phyloP scores from a whole-genome alignment of 1,140 invertebrate species.

The Halictus rubicundus region DNA sequence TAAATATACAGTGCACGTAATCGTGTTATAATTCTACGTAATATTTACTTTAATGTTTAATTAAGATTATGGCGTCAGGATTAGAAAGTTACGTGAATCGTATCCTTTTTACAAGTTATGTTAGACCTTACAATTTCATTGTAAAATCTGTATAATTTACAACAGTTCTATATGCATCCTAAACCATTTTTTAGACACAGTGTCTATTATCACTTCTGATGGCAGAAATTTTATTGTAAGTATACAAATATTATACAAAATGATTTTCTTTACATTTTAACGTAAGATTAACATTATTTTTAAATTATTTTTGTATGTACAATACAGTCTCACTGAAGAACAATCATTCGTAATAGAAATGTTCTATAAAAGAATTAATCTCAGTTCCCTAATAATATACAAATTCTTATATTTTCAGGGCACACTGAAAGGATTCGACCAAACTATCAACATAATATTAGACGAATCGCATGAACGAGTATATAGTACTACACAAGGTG shows the following conservation, averaged over 20 bases:
- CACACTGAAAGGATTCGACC: slow-evolving; percentile 96
- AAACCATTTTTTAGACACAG: slow-evolving; percentile 86
- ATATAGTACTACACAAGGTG: slow-evolving; percentile 93
- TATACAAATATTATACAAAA: slow-evolving; percentile 47
- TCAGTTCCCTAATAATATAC: slow-evolving; percentile 47
- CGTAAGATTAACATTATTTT: too few species aligned
- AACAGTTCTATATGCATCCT: slow-evolving; percentile 63
- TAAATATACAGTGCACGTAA: background rate
- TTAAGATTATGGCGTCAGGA: slow-evolving; percentile 87
- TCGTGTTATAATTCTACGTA: slow-evolving; percentile 8
- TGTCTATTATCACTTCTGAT: slow-evolving; percentile 96
- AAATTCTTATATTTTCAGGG: slow-evolving; percentile 83
- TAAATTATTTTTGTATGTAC: too few species aligned
- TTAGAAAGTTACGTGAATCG: slow-evolving; percentile 93
- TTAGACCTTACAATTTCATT: slow-evolving; percentile 41
- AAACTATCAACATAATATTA: slow-evolving; percentile 98
- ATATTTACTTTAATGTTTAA: slow-evolving; percentile 22
- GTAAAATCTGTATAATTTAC: slow-evolving; percentile 26
- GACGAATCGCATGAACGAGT: slow-evolving; percentile 99
- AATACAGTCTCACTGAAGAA: too few species aligned
- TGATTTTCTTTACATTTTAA: too few species aligned
- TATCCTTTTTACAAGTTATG: slow-evolving; percentile 82
- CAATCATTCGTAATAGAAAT: too few species aligned
- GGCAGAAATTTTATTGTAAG: slow-evolving; percentile 97
- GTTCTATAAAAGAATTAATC: background rate